These are phyloP conservation scores for Mamestra brassicae DNA, from an alignment of 2,888 invertebrate genomes.

Conservation along the genomic window DNA sequence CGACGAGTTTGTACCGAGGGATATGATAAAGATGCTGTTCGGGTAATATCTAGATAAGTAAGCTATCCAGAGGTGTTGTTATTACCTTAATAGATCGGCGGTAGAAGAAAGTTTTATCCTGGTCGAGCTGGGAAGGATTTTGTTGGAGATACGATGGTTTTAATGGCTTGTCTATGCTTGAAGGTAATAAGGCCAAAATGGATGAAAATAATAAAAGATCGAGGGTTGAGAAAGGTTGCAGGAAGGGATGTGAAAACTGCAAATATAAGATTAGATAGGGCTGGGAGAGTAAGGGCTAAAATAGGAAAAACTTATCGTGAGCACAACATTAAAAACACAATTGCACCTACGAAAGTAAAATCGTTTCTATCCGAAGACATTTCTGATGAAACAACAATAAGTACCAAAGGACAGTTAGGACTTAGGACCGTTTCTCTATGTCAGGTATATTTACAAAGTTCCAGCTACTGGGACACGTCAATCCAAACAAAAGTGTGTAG, in stretches of 20 bases:
- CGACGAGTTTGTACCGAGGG: constrained; percentile 51
- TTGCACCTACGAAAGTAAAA: constrained; percentile 1
- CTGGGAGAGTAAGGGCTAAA: not conserved
- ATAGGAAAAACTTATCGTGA: not conserved
- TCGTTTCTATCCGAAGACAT: constrained; percentile 7
- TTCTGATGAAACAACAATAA: constrained; percentile 33
- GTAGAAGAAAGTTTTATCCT: not conserved
- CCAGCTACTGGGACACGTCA: constrained; percentile 55
- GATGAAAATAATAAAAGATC: not conserved
- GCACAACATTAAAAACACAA: not conserved
- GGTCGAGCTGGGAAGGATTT: not conserved
- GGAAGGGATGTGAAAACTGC: too few relatives aligned
- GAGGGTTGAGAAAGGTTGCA: too few relatives aligned
- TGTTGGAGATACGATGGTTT: not conserved
- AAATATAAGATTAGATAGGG: not conserved
- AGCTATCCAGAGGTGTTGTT: constrained; percentile 56
- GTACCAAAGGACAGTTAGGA: constrained; percentile 1
- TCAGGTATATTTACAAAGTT: constrained; percentile 61
- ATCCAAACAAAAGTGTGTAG: constrained; percentile 48
- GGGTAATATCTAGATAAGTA: constrained; percentile 53
- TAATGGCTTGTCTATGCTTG: not conserved
- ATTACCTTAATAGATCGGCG: constrained; percentile 34
- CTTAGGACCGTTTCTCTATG: constrained; percentile 25
- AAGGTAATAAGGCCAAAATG: not conserved
- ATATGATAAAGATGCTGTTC: constrained; percentile 61